phyloP scores from a whole-genome alignment of 1,140 invertebrate genomes.

The Atopsyche davidsoni region DNA sequence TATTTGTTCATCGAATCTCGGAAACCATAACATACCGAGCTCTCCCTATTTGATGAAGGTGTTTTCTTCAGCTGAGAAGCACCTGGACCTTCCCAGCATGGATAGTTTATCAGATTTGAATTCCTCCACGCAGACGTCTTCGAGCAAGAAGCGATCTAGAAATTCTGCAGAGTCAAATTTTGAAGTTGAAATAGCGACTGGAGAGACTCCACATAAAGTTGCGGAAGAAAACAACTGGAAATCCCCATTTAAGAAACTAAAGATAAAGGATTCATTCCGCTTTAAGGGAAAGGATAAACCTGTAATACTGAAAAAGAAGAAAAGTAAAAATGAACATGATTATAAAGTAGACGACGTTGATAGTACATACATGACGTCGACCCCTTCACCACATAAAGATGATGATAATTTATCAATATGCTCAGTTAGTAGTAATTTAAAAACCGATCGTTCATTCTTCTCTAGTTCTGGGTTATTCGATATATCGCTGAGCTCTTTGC shows the following conservation, averaged over 20 bases:
- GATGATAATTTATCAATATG: slow-evolving; percentile 45
- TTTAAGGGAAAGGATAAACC: slow-evolving; percentile 43
- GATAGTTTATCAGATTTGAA: slow-evolving; percentile 37
- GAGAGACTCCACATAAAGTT: slow-evolving; percentile 40
- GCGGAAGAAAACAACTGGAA: slow-evolving; percentile 46
- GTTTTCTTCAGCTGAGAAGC: slow-evolving; percentile 14
- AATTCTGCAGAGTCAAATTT: slow-evolving; percentile 47
- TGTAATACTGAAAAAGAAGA: slow-evolving; percentile 39
- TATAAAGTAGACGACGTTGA: slow-evolving; percentile 9
- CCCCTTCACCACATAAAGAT: slow-evolving; percentile 44
- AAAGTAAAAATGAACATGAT: slow-evolving; percentile 20
- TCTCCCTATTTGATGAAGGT: slow-evolving; percentile 18
- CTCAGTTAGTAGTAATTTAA: slow-evolving; percentile 41
- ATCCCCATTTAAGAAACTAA: slow-evolving; percentile 44
- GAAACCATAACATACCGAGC: slow-evolving; percentile 7
- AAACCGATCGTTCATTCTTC: slow-evolving; percentile 25
- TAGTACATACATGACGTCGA: slow-evolving; percentile 41
- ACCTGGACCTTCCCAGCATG: slow-evolving; percentile 35
- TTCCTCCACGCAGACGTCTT: slow-evolving; percentile 41
- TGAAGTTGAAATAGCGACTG: slow-evolving; percentile 39
- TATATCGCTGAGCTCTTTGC: slow-evolving; percentile 45
- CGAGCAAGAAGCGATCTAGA: slow-evolving; percentile 45
- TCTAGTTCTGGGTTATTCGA: slow-evolving; percentile 46
- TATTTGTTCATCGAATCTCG: not conserved
- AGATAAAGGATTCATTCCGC: slow-evolving; percentile 49